A percentile compares a stretch with the other conserved stretches of the same genome.
phyloP scores from a whole-genome alignment of 2,797 vertebrate species.

The Onychomys leucogaster region DNA sequence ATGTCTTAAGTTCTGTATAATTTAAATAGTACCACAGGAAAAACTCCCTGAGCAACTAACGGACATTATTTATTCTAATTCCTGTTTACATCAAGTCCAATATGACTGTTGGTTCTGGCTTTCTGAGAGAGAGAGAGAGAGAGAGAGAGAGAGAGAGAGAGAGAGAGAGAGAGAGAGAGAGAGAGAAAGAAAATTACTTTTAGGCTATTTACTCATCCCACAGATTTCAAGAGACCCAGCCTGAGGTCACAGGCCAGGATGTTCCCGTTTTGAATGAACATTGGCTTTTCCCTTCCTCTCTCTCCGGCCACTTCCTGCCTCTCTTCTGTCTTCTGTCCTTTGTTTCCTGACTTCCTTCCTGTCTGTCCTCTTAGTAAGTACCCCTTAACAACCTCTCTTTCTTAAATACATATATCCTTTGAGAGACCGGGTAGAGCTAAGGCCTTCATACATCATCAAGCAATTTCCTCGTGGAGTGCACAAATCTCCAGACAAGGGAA shows the following conservation, averaged over 20 bases:
- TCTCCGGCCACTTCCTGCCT: not conserved
- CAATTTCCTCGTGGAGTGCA: not conserved
- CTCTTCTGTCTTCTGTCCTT: not conserved
- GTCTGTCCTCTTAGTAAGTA: not conserved
- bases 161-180: not conserved
- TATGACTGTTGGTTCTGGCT: conserved; percentile 8
- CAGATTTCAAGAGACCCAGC: conserved; percentile 25
- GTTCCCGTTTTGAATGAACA: not conserved
- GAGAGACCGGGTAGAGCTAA: not conserved
- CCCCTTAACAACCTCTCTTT: not conserved
- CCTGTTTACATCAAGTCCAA: conserved; percentile 48
- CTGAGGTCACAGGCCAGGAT: not conserved
- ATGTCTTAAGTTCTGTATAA: conserved; percentile 64
- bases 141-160: not conserved
- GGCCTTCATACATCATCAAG: not conserved
- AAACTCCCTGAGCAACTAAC: conserved; percentile 53
- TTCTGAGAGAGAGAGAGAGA: conserved; percentile 32
- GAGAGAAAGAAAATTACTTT: conserved; percentile 17
- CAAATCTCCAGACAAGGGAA: not conserved
- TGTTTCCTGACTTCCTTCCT: not conserved
- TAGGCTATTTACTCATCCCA: conserved; percentile 16
- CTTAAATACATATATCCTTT: not conserved
- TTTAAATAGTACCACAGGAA: conserved; percentile 41
- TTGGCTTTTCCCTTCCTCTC: not conserved
- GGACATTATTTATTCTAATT: conserved; percentile 56